Conservation (phyloP, 2,888 invertebrate genomes). For the Galerucella calmariensis region DNA sequence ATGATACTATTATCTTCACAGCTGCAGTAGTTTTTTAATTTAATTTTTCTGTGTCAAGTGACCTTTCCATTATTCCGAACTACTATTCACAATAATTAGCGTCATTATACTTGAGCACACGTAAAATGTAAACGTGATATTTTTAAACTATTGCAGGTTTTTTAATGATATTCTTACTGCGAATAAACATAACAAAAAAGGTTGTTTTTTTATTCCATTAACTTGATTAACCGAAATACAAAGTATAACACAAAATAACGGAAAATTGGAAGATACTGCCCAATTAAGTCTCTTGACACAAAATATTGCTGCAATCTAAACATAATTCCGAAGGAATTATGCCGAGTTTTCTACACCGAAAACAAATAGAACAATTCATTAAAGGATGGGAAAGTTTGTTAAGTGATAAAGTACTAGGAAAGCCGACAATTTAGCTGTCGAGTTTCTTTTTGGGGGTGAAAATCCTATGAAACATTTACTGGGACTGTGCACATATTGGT, state of each 20-base stretch:
- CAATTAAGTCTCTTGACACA: conserved; percentile 42
- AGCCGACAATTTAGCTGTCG: conserved; percentile 41
- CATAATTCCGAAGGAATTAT: conserved; percentile 44
- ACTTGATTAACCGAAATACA: conserved; percentile 5
- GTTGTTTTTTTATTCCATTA: conserved; percentile 5
- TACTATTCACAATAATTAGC: too few species aligned
- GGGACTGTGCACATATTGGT: conserved; percentile 23
- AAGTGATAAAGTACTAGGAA: conserved; percentile 43
- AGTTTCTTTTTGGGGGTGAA: conserved; percentile 28
- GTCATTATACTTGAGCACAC: too few species aligned
- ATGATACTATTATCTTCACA: too few species aligned
- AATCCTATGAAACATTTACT: conserved; percentile 19
- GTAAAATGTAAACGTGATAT: too few species aligned
- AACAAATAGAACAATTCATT: conserved; percentile 46
- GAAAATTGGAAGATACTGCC: conserved; percentile 52
- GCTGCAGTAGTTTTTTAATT: too few species aligned
- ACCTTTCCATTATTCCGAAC: too few species aligned
- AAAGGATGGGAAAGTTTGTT: conserved; percentile 41
- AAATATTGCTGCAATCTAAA: conserved; percentile 51
- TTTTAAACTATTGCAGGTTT: too few species aligned
- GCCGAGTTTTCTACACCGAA: conserved; percentile 38
- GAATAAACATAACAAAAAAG: not conserved
- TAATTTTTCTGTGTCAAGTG: too few species aligned
- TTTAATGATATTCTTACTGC: too few species aligned
- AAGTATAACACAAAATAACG: conserved; percentile 47